Evolutionary conservation across 2,797 vertebrate genomes (phyloP).

Genomic region (Typhlichthys eigenmanni): DNA sequence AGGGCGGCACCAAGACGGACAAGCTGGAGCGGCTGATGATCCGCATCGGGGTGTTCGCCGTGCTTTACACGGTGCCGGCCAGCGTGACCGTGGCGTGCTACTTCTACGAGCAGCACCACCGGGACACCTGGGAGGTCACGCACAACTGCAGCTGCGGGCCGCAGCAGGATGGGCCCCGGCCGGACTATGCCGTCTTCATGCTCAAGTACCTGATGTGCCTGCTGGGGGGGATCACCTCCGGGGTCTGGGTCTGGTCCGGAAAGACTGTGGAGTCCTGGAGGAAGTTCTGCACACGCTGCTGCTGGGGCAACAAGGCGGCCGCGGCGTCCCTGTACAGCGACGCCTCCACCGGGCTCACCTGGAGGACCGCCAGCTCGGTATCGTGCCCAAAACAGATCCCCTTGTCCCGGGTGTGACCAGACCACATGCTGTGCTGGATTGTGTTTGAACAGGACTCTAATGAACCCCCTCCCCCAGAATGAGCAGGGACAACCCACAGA

Average conservation of each 20-base stretch:
- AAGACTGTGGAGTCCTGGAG: conserved; percentile 94
- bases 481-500: no score
- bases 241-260: conserved; percentile 93
- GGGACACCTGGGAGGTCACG: conserved; percentile 87
- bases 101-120: conserved; percentile 93
- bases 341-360: conserved; percentile 90
- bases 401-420: conserved; percentile 86
- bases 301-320: conserved; percentile 88
- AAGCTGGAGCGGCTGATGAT: conserved; percentile 94
- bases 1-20: conserved; percentile 92
- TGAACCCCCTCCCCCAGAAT: no score
- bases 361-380: conserved; percentile 90
- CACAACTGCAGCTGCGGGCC: conserved; percentile 87
- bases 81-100: conserved; percentile 91
- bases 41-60: conserved; percentile 89
- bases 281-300: conserved; percentile 90
- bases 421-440: no score
- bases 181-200: conserved; percentile 94
- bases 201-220: conserved; percentile 96
- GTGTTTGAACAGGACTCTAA: not conserved
- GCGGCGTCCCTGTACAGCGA: conserved; percentile 89
- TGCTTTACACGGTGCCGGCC: conserved; percentile 90
- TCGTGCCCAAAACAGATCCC: conserved; percentile 93
- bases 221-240: conserved; percentile 92
- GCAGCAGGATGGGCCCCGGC: conserved; percentile 79